Evolutionary conservation across 2,888 invertebrate species (phyloP).

Genomic region (Ametastegia equiseti): DNA sequence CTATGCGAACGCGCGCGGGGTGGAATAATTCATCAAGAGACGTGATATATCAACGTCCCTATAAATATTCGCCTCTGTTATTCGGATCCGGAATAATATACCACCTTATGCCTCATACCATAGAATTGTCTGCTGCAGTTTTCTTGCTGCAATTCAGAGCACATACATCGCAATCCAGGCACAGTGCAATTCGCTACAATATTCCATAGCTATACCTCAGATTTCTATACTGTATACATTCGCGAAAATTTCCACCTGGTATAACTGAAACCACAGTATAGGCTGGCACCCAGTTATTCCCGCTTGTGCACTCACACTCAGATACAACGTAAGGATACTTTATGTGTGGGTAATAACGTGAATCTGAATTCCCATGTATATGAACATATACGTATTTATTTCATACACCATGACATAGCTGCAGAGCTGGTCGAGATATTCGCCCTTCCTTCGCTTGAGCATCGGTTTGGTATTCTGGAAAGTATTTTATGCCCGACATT

Average conservation of each 20-base stretch:
- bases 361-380: not conserved
- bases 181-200: too few species aligned
- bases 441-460: not conserved
- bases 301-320: not conserved
- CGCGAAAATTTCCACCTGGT: conserved; percentile 6
- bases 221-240: conserved; percentile 15
- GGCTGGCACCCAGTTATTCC: conserved; percentile 15
- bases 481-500: conserved; percentile 31
- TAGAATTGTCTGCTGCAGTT: too few species aligned
- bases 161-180: too few species aligned
- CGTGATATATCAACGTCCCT: not conserved
- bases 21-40: not conserved
- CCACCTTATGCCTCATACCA: not conserved
- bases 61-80: not conserved
- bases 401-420: not conserved
- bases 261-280: not conserved
- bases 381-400: not conserved
- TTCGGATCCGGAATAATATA: not conserved
- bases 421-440: not conserved
- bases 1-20: not conserved
- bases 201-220: too few species aligned
- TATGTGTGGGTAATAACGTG: not conserved
- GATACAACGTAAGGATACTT: not conserved
- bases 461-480: not conserved
- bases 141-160: too few species aligned